Evolutionary conservation across 2,888 invertebrate species (phyloP), one percentile per base, ranked within the genome.

Genomic region (Noctua comes): DNA sequence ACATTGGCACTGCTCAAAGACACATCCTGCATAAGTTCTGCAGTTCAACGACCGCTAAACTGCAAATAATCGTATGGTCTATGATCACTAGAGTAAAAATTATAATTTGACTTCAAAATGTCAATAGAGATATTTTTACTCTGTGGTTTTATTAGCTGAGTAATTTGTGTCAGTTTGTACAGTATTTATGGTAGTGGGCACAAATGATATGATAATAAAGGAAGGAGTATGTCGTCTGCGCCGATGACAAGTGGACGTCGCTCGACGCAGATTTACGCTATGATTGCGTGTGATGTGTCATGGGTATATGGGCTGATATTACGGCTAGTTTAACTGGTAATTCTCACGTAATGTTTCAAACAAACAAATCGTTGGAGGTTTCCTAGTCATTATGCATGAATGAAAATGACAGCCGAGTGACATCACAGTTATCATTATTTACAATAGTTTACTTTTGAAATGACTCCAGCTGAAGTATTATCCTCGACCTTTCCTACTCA

Each of bases 121-220:
- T 69, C 73, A 85, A 79, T 86, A 62, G 16, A 69, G 10, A 68
- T 62, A 68, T 43, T 69, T 74, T 73, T 77, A 31, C 43, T 57
- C 48, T 68, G 48, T 79, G 79, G 46, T 51, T 69, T 86, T 79
- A 76, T 83, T 72, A 7, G 48, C 48, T 76, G 57, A 68, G 84
- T 86, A 80, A 84, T 86, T 84, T 80, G 59, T 85, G 84, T 74
- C 84, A 69, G 72, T 73, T 84, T 75, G 69, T 62, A 68, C 43
- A 54, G 84, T 84, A 79, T 87, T 85, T 87, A 85, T 85, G 77
- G 71, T 54, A 68, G 76, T 82, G 74, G 75, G 54, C 77, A 78
- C 79, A 87, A 87, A 82, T 86, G 74, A 87, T 89, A 91, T 91
- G 90, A 82, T 90, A 91, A 91, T 92, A 88, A 90, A 90, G 91